These are phyloP conservation scores for Notothenia rossii DNA, from an alignment of 2,113 vertebrate species.

Conservation along the genomic window DNA sequence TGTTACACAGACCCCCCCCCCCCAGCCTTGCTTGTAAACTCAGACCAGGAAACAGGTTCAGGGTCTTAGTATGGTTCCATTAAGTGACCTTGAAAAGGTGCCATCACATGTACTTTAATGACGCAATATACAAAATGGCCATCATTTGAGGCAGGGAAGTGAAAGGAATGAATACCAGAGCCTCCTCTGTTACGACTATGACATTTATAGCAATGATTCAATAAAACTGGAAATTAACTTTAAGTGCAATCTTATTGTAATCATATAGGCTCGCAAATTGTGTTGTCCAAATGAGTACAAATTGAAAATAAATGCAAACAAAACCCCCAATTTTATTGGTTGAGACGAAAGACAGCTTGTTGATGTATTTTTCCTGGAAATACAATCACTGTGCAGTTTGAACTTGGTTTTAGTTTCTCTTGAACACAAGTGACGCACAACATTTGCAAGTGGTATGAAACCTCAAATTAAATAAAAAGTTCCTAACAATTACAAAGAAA, in stretches of 20 bases:
- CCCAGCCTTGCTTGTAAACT: constrained; percentile 4
- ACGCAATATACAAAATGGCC: neutral
- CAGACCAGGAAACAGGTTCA: neutral
- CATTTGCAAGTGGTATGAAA: neutral
- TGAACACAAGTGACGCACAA: neutral
- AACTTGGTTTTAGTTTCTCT: neutral
- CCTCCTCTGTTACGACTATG: neutral
- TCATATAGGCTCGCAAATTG: too few relatives aligned
- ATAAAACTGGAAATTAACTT: neutral
- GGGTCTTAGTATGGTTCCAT: neutral
- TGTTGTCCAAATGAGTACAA: too few relatives aligned
- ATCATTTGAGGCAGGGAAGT: neutral
- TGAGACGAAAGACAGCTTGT: too few relatives aligned
- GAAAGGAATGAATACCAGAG: neutral
- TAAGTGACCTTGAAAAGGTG: constrained; percentile 16
- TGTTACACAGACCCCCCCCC: neutral
- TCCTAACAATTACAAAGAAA: neutral
- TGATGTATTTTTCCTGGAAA: neutral
- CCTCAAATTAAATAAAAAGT: neutral
- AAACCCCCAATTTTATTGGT: too few relatives aligned
- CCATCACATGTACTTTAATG: neutral
- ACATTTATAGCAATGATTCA: neutral
- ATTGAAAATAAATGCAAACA: too few relatives aligned
- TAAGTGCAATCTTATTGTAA: neutral
- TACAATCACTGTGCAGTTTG: neutral